These are phyloP conservation scores for Branchinecta sandiegonensis DNA, from an alignment of 2,888 invertebrate genomes.

Conservation along the genomic window DNA sequence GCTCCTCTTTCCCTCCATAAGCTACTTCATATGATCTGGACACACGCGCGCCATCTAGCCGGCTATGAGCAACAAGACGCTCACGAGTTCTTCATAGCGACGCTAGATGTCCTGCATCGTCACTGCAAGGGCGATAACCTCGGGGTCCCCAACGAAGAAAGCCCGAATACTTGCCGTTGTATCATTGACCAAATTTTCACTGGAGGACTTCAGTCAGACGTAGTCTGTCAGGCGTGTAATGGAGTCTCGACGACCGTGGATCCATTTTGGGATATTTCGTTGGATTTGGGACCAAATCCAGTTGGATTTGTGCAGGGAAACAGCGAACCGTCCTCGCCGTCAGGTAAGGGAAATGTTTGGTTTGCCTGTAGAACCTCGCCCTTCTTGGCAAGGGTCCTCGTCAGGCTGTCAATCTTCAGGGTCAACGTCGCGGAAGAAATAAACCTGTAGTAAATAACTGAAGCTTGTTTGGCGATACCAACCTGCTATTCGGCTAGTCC, in stretches of 20 bases:
- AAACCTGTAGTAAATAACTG: too few relatives aligned
- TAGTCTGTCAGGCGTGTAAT: constrained; percentile 86
- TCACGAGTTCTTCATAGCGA: constrained; percentile 95
- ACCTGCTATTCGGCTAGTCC: too few relatives aligned
- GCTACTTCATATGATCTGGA: constrained; percentile 85
- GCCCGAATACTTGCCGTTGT: constrained; percentile 54
- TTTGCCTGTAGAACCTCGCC: too few relatives aligned
- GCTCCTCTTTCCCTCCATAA: constrained; percentile 76
- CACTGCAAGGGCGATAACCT: constrained; percentile 42
- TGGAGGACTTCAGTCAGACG: constrained; percentile 87
- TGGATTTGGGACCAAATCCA: constrained; percentile 56
- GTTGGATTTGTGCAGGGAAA: background rate
- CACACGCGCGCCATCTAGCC: constrained; percentile 83
- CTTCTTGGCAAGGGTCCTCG: too few relatives aligned
- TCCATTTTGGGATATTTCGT: constrained; percentile 93
- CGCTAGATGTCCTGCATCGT: constrained; percentile 77
- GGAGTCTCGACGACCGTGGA: constrained; percentile 93
- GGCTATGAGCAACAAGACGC: constrained; percentile 97
- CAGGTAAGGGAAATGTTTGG: background rate
- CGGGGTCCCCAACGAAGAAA: constrained; percentile 17
- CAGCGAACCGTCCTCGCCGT: background rate
- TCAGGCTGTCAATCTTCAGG: too few relatives aligned
- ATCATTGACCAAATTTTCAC: constrained; percentile 96
- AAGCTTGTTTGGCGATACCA: too few relatives aligned
- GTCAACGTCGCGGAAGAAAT: too few relatives aligned